Base-by-base conservation (phyloP, 2,797 vertebrate genomes). In the Aythya fuligula region DNA sequence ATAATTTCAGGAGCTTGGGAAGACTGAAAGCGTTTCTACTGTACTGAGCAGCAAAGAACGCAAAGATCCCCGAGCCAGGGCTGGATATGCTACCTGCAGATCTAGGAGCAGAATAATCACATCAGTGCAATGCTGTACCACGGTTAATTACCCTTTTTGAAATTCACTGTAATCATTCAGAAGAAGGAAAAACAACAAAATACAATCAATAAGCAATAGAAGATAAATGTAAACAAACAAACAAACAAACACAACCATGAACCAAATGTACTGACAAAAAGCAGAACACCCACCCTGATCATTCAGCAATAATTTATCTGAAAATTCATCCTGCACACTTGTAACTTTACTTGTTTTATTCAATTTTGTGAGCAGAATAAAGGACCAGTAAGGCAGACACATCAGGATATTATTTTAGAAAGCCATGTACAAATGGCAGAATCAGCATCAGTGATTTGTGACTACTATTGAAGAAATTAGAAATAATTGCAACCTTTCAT, bases 401-500 rank as follows among this genome's bases (percentile, higher is more conserved):
- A 79, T 72, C 67, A 69, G 85, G 87, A 77, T 85, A 85, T 81
- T 84, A 83, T 86, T 91, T 93, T 73, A 75, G 82, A 95, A 94
- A 91, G 71, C 71, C 91, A 91, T 0, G 3, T 84, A 64, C 58
- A 69, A 67, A 81, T 85, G 89, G 84, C 65, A 97, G 73, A 94
- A 71, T 90, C 84, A 88, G 65, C 90, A 93, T 69, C 54, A 75
- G 72, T 87, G 72, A 97, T 94, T 96, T 92, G 85, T 47, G 82
- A 76, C 81, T 85, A 47, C 85, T 92, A 79, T 36, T 73, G 86
- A 64, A 94, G 75, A 92, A 94, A 97, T 97, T 93, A 94, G 95
- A 96, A 96, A 89, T 97, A 94, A 97, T 90, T 95, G 91, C 72
- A 95, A 83, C 78, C 96, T 96, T 96, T 93, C 92, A 75, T 95